phyloP scores from a whole-genome alignment of 23 tunicate species.

The Aplidium turbinatum region DNA sequence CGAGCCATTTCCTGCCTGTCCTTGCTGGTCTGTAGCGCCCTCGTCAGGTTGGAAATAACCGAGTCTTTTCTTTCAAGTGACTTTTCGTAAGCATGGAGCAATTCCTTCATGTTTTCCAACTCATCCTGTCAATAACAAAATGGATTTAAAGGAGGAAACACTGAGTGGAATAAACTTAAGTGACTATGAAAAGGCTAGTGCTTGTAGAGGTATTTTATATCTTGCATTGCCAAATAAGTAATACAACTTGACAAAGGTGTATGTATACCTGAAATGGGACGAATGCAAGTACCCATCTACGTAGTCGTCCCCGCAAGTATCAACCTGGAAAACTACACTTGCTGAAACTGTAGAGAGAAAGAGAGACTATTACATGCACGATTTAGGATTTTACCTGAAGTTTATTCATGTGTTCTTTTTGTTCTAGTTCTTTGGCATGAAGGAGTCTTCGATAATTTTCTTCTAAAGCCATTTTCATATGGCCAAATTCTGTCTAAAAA shows the following conservation, averaged over 20 bases:
- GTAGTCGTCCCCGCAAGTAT: no score
- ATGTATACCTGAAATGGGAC: no score
- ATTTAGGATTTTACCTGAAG: conserved; percentile 54
- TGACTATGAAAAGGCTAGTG: no score
- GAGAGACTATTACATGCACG: no score
- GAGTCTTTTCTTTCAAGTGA: conserved; percentile 61
- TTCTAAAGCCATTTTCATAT: conserved; percentile 39
- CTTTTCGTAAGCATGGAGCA: conserved; percentile 64
- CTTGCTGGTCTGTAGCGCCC: conserved; percentile 71
- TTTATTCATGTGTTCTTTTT: conserved; percentile 41
- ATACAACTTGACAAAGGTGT: no score
- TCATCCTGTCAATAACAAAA: conserved; percentile 58
- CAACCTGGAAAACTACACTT: no score
- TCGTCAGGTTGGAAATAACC: conserved; percentile 73
- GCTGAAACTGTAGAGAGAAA: no score
- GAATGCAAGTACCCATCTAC: no score
- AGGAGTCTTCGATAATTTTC: conserved; percentile 49
- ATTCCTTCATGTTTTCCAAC: conserved; percentile 56
- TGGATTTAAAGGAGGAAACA: no score
- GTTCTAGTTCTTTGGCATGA: conserved; percentile 31
- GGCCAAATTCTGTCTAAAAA: conserved; percentile 58
- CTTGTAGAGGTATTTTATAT: no score
- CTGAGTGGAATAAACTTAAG: no score
- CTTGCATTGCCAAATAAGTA: no score
- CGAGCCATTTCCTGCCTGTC: conserved; percentile 70